Evolutionary conservation across 2,888 invertebrate species (phyloP), one percentile per base, ranked within the genome.

Genomic region (Apodemia zela): DNA sequence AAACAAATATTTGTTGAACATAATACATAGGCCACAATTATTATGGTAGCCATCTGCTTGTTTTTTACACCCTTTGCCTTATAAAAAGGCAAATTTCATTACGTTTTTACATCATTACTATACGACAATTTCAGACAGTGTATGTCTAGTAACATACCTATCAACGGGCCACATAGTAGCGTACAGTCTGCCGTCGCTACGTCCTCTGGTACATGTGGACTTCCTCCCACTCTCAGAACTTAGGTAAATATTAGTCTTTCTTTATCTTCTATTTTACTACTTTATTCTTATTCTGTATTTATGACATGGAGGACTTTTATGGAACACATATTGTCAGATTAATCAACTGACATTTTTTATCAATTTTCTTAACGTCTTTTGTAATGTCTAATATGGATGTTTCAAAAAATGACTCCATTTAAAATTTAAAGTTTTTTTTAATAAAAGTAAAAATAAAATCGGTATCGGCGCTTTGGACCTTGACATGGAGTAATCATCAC

Each of bases 131-230:
- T 13, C 94, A 98, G 98, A 98, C 90, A 97, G 97, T 85, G 97
- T 98, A 76, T 98, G 98, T 88, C 93, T 99, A 80, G 96, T 97
- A 74, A 97, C 97, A 89, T 99, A 98, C 93, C 93, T 98, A 78
- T 98, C 98, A 69, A 98, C 96, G 88, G 98, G 99, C 64, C 98
- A 98, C 91, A 93, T 99, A 80, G 94, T 96, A 80, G 97, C 98
- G 69, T 97, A 98, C 93, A 98, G 98, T 92, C 93, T 99, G 87
- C 99, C 99, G 68, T 98, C 98, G 84, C 94, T 99, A 77, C 95
- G 97, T 87, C 96, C 96, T 75, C 94, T 99, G 71, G 94, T 98
- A 79, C 97, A 98, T 88, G 95, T 97, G 69, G 98, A 98, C 90
- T 98, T 99, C 93, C 94, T 99, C 79, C 98, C 98, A 68, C 94